Percentiles rank a stretch among this genome's conserved stretches.
These are phyloP conservation scores for Dynastes grantii DNA, from an alignment of 2,888 invertebrate species.

Conservation along the genomic window DNA sequence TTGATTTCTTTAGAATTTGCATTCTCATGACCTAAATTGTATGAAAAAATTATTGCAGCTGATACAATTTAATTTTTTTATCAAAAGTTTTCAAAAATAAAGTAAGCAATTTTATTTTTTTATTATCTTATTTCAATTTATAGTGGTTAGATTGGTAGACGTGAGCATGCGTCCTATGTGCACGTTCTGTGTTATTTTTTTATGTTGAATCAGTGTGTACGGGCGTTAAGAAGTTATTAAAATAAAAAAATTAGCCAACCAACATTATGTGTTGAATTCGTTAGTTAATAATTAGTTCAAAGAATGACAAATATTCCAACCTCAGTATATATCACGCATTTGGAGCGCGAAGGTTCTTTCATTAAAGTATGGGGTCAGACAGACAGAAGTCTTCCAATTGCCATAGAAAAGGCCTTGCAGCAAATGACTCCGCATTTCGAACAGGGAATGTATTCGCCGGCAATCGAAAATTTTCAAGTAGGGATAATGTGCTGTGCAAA, in stretches of 20 bases:
- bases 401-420: slow-evolving; percentile 74
- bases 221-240: slow-evolving; percentile 7
- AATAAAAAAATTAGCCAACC: background rate
- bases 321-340: slow-evolving; percentile 74
- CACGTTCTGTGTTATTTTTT: slow-evolving; percentile 7
- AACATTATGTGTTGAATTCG: slow-evolving; percentile 21
- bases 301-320: slow-evolving; percentile 48
- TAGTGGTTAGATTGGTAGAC: slow-evolving; percentile 20
- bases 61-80: background rate
- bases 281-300: background rate
- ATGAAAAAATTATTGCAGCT: background rate
- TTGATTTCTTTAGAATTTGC: background rate
- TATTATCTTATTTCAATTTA: background rate
- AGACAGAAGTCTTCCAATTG: slow-evolving; percentile 74
- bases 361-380: slow-evolving; percentile 83
- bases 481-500: slow-evolving; percentile 78
- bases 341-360: slow-evolving; percentile 80
- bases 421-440: slow-evolving; percentile 71
- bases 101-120: background rate
- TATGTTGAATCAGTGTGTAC: slow-evolving; percentile 29
- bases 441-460: slow-evolving; percentile 68
- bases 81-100: background rate
- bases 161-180: slow-evolving; percentile 30
- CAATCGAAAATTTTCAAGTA: slow-evolving; percentile 65
- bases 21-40: background rate